A percentile compares a stretch with the other conserved stretches of the same genome.
These are phyloP conservation scores for Drosophila ficusphila DNA, from an alignment of 1,140 invertebrate genomes.

Conservation along the genomic window DNA sequence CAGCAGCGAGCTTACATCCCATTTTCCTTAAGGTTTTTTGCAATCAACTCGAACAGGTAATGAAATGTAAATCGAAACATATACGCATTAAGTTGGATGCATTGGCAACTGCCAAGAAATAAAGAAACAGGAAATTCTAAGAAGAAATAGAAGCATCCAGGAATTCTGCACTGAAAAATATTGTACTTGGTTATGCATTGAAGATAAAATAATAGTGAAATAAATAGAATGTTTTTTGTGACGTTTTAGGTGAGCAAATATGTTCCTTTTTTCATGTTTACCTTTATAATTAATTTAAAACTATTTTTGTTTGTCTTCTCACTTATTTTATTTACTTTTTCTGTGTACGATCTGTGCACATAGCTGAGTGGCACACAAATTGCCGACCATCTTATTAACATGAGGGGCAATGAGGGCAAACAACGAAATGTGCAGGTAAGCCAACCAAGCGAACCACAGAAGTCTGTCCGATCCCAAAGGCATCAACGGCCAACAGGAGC, in stretches of 20 bases:
- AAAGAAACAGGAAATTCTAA: constrained; percentile 19
- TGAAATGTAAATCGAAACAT: constrained; percentile 73
- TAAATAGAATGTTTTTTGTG: too few relatives aligned
- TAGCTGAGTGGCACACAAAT: constrained; percentile 38
- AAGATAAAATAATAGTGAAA: background rate
- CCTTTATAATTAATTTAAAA: too few relatives aligned
- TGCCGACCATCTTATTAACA: constrained; percentile 53
- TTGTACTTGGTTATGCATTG: background rate
- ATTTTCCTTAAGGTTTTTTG: constrained; percentile 23
- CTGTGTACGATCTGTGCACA: constrained; percentile 1
- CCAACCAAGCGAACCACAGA: constrained; percentile 34
- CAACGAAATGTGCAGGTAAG: constrained; percentile 61
- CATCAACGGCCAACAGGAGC: constrained; percentile 26
- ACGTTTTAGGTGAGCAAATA: too few relatives aligned
- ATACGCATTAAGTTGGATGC: constrained; percentile 46
- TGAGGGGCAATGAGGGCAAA: constrained; percentile 53
- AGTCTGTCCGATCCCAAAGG: constrained; percentile 33
- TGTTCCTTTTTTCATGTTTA: too few relatives aligned
- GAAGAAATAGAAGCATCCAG: background rate
- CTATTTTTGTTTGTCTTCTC: background rate
- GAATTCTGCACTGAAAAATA: background rate
- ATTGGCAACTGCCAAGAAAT: constrained; percentile 7
- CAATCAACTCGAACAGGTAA: constrained; percentile 51
- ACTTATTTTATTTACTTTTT: too few relatives aligned
- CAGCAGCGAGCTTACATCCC: background rate